phyloP scores from a whole-genome alignment of 2,888 invertebrate genomes.

The Acrocyrtus sp. region DNA sequence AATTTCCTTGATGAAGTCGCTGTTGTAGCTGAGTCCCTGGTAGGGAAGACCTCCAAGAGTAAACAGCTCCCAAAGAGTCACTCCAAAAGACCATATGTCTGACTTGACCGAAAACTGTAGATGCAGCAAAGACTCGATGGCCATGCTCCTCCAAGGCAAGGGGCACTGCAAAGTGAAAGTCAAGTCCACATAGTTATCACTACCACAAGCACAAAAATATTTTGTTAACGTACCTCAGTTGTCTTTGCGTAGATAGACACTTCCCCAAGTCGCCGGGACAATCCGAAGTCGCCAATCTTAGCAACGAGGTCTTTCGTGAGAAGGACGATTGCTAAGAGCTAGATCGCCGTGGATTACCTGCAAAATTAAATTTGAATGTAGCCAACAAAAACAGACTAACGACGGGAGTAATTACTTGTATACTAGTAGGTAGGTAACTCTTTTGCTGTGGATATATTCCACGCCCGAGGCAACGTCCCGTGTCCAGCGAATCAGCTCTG shows the following conservation, averaged over 20 bases:
- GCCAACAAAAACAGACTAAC: no score
- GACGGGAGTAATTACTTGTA: no score
- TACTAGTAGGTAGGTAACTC: conserved; percentile 20
- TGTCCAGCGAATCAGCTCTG: conserved; percentile 12
- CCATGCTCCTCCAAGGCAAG: conserved; percentile 64
- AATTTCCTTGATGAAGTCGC: conserved; percentile 28
- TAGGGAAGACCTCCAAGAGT: conserved; percentile 62
- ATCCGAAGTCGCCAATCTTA: conserved; percentile 54
- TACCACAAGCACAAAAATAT: no score
- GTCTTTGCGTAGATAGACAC: conserved; percentile 36
- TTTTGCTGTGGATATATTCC: conserved; percentile 32
- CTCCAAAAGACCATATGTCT: conserved; percentile 65
- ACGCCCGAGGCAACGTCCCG: conserved; percentile 45
- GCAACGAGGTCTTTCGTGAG: conserved; percentile 23
- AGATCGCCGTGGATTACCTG: conserved; percentile 54
- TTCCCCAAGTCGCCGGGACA: conserved; percentile 42
- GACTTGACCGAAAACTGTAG: conserved; percentile 64
- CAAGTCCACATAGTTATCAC: no score
- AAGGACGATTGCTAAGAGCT: conserved; percentile 44
- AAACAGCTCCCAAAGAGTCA: conserved; percentile 65
- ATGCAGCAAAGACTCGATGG: conserved; percentile 20
- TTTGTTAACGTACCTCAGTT: conserved; percentile 3
- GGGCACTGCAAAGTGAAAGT: conserved; percentile 10
- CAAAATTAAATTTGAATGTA: no score
- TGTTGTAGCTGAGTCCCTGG: conserved; percentile 19